phyloP scores from a whole-genome alignment of 2,113 vertebrate genomes.

The Colistium nudipinnis region DNA sequence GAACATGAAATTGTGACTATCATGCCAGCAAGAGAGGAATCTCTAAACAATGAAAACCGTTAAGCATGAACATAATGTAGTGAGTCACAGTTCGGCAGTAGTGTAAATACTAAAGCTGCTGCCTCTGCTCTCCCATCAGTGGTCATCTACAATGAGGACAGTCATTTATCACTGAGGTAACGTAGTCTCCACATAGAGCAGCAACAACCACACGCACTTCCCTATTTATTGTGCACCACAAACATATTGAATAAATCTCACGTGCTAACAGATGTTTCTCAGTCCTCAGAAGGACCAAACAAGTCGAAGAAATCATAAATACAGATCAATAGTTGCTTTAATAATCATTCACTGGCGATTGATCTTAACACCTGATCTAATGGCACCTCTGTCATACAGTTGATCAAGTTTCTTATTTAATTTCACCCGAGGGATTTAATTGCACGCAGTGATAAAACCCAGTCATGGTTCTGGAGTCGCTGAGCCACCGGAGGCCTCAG shows the following conservation, averaged over 20 bases:
- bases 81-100: constrained; percentile 27
- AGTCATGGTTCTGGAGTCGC: constrained; percentile 18
- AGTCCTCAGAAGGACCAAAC: not conserved
- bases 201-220: constrained; percentile 7
- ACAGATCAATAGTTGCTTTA: not conserved
- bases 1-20: too few species aligned
- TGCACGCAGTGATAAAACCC: not conserved
- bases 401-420: too few species aligned
- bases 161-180: constrained; percentile 51
- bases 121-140: constrained; percentile 33
- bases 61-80: constrained; percentile 15
- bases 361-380: too few species aligned
- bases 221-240: constrained; percentile 7
- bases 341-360: too few species aligned
- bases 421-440: too few species aligned
- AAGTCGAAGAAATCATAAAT: not conserved
- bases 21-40: not conserved
- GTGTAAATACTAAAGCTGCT: constrained; percentile 18
- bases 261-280: not conserved
- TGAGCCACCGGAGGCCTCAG: constrained; percentile 22
- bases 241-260: constrained; percentile 9
- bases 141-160: constrained; percentile 32
- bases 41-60: not conserved
- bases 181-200: constrained; percentile 16
- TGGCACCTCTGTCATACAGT: too few species aligned